Evolutionary conservation across 2,113 vertebrate species (phyloP).

Genomic region (Rutilus rutilus): DNA sequence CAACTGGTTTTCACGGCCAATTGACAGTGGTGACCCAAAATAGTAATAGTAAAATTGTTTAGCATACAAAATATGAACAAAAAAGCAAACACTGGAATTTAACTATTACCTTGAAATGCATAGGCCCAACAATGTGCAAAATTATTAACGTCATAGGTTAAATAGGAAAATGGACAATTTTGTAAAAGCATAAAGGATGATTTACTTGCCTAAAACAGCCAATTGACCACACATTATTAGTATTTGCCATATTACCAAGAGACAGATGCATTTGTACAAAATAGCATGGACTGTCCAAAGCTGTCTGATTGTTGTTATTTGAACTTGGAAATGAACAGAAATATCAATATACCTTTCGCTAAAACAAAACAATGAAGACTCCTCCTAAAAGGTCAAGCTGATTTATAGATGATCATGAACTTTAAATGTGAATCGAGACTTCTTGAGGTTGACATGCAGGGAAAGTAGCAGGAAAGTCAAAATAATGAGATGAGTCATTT

Average conservation of each 20-base stretch:
- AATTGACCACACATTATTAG: neutral
- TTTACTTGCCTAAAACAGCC: neutral
- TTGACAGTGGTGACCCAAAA: neutral
- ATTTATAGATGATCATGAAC: conserved; percentile 37
- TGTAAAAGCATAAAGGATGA: neutral
- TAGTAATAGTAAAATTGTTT: neutral
- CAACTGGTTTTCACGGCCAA: neutral
- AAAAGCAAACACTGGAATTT: neutral
- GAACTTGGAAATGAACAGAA: conserved; percentile 13
- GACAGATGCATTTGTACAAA: neutral
- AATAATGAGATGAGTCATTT: neutral
- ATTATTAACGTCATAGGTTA: neutral
- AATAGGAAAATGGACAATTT: neutral
- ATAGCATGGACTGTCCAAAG: neutral
- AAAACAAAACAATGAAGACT: conserved; percentile 11
- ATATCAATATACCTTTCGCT: neutral
- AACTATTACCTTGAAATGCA: neutral
- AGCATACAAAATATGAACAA: neutral
- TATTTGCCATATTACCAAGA: neutral
- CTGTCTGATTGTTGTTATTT: conserved; percentile 7
- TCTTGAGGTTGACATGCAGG: neutral
- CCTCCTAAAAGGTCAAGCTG: neutral
- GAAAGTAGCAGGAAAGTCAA: neutral
- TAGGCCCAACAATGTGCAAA: neutral
- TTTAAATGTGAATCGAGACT: conserved; percentile 24